Percentiles rank a stretch among this genome's conserved stretches.
Evolutionary conservation across 2,113 vertebrate species (phyloP).

Genomic region (Lichenostomus cassidix): DNA sequence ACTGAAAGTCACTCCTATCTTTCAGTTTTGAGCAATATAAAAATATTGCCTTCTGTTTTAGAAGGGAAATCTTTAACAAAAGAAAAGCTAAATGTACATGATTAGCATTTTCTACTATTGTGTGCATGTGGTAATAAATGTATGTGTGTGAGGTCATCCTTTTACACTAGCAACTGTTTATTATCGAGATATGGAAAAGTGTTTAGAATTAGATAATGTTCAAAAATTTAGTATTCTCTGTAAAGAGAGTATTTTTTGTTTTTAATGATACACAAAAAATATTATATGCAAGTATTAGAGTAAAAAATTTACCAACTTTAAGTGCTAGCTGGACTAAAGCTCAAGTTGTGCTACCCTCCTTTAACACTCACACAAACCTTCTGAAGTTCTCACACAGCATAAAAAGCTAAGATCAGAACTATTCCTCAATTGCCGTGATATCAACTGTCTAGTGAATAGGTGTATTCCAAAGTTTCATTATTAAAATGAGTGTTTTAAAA

Average conservation of each 20-base stretch:
- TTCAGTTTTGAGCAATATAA: background rate
- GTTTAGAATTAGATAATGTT: background rate
- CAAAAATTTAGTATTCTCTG: background rate
- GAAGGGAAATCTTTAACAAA: background rate
- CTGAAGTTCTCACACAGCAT: background rate
- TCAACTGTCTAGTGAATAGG: background rate
- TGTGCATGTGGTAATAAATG: background rate
- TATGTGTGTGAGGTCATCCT: background rate
- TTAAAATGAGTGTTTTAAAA: background rate
- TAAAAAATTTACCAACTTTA: background rate
- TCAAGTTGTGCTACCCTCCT: conserved; percentile 1
- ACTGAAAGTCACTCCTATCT: background rate
- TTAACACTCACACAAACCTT: background rate
- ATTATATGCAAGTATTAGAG: conserved; percentile 40
- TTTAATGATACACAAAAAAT: background rate
- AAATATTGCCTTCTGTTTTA: background rate
- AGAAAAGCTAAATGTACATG: background rate
- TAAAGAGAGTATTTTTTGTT: background rate
- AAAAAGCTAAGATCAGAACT: conserved; percentile 31
- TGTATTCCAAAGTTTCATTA: background rate
- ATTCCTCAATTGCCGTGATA: background rate
- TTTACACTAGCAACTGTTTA: background rate
- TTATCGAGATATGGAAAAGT: background rate
- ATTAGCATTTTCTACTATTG: background rate
- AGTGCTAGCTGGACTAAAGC: conserved; percentile 26